Base-by-base conservation (phyloP, 2,113 vertebrate species). In the Panthera tigris region DNA sequence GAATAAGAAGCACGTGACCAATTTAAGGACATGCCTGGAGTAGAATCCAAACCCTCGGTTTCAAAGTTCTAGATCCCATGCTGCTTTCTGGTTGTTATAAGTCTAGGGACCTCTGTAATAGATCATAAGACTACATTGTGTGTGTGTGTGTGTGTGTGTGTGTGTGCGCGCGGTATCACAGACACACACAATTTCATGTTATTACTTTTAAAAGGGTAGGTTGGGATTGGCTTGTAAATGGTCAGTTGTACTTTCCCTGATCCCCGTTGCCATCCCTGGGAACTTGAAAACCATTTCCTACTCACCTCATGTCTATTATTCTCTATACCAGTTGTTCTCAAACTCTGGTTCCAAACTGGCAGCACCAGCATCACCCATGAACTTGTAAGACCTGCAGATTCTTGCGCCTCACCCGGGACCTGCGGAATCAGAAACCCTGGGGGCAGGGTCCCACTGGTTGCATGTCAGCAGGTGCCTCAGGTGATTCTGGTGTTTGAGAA, bases 41-140 rank as follows among this genome's bases (percentile, higher is more conserved):
- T 85, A 31, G 93, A 91, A 88, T 89, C 11, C 73, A 81, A 12
- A 25, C 73, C 39, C 48, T 91, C 21, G 13, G 7, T 73, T 96
- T 66, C n/a, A 94, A 68, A 94, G 13, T 9, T 92, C 48, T 88
- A 74, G 86, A 83, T 21, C 27, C 25, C 33, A 68, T 5, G 36
- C 9, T 57, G 21, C 33, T 80, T 55, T 76, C 36, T 23, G 10
- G 3, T 6, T 96, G 13, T 73, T 50, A 27, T 23, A 78, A 93
- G 76, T 73, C 15, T n/a, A 95, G 19, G 25, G 80, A 12, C 2
- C 9, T 48, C 16, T 66, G 8, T 76, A 29, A n/a, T n/a, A 52
- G 16, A 27, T 57, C 27, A 19, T 29, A n/a, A 39, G 33, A 69
- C 7, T n/a, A 13, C 15, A 27, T 0, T 65, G 31, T 15, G 4